Conservation (phyloP, 2,797 vertebrate genomes). For the Argyrosomus regius region DNA sequence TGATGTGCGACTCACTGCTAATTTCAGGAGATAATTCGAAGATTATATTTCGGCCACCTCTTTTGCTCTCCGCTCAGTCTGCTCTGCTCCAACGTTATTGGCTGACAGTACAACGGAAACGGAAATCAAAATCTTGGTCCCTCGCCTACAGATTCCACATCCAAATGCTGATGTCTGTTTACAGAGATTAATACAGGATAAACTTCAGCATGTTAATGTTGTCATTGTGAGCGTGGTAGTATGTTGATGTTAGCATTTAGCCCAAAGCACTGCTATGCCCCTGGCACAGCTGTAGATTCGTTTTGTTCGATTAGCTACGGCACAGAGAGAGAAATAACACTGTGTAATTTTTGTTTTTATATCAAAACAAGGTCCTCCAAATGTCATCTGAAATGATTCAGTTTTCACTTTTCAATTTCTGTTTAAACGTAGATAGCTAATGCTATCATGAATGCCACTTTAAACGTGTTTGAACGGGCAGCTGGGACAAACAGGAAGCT, state of each 20-base stretch:
- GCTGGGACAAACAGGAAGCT: conserved; percentile 44
- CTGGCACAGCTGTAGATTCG: neutral
- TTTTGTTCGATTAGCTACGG: neutral
- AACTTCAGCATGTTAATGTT: neutral
- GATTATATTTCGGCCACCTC: too few species aligned
- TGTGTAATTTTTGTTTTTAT: neutral
- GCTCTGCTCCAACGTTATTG: too few species aligned
- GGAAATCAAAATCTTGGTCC: too few species aligned
- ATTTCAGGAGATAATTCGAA: too few species aligned
- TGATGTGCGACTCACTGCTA: too few species aligned
- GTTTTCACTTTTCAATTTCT: neutral
- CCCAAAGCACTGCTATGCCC: neutral
- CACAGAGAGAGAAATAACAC: neutral
- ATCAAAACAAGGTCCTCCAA: neutral
- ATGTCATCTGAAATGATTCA: neutral
- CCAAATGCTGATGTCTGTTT: too few species aligned
- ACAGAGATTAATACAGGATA: neutral
- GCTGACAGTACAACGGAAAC: too few species aligned
- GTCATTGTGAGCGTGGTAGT: neutral
- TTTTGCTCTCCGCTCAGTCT: too few species aligned
- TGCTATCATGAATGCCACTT: neutral
- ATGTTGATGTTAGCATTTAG: neutral
- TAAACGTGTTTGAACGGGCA: conserved; percentile 8
- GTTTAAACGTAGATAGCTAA: neutral
- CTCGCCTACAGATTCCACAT: too few species aligned